Conservation (phyloP, 2,113 vertebrate genomes). For the Alethe diademata region DNA sequence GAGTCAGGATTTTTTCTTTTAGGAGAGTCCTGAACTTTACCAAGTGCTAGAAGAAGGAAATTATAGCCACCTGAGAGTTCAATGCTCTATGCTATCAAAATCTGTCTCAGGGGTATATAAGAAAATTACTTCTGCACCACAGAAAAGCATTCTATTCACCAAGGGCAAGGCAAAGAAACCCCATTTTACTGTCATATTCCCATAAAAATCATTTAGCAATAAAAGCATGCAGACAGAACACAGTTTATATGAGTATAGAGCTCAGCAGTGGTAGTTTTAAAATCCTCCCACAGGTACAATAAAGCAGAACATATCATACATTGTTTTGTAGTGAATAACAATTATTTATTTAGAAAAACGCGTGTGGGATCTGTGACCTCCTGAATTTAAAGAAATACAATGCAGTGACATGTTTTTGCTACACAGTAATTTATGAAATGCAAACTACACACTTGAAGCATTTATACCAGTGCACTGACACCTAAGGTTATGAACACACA, state of each 20-base stretch:
- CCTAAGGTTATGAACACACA: background rate
- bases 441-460: background rate
- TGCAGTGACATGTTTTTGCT: background rate
- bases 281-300: background rate
- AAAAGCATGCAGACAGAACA: background rate
- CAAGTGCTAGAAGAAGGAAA: background rate
- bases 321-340: background rate
- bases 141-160: background rate
- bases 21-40: background rate
- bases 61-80: background rate
- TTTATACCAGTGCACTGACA: background rate
- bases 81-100: background rate
- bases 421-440: background rate
- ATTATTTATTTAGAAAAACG: background rate
- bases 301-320: background rate
- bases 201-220: background rate
- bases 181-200: background rate
- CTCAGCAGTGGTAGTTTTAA: background rate
- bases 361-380: background rate
- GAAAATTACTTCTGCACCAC: background rate
- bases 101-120: background rate
- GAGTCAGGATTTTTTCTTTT: background rate
- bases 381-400: background rate
- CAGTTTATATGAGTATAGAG: background rate
- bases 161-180: background rate